Conservation (phyloP, 2,888 invertebrate genomes). For the Tanytarsus gracilentus region DNA sequence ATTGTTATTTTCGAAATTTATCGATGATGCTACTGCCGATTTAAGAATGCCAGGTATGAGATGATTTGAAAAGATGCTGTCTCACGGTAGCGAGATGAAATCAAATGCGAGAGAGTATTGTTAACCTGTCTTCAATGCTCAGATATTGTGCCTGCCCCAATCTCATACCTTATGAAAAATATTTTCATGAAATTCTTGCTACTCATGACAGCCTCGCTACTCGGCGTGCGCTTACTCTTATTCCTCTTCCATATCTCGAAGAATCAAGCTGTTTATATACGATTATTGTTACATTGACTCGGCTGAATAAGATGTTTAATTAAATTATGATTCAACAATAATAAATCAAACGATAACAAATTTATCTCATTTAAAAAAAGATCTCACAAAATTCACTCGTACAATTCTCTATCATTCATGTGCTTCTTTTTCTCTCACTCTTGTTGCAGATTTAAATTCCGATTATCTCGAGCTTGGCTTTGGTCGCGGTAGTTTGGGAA, state of each 20-base stretch:
- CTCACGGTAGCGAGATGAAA: slow-evolving; percentile 24
- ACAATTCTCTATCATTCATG: neutral
- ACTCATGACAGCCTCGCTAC: slow-evolving; percentile 16
- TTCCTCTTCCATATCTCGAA: too few relatives aligned
- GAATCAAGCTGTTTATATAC: neutral
- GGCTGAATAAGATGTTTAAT: slow-evolving; percentile 7
- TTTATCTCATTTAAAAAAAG: neutral
- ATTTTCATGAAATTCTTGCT: too few relatives aligned
- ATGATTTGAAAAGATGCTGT: neutral
- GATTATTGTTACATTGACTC: neutral
- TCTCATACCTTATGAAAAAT: too few relatives aligned
- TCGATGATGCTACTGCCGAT: too few relatives aligned
- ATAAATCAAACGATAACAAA: slow-evolving; percentile 22
- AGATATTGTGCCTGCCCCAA: too few relatives aligned
- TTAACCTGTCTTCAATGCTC: too few relatives aligned
- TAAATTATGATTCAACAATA: slow-evolving; percentile 16
- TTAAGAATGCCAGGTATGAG: slow-evolving; percentile 6
- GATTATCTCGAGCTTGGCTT: slow-evolving; percentile 82
- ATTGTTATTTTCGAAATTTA: too few relatives aligned
- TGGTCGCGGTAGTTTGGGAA: slow-evolving; percentile 45
- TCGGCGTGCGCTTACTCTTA: too few relatives aligned
- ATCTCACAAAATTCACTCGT: neutral
- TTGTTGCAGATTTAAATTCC: slow-evolving; percentile 66
- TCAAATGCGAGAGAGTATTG: too few relatives aligned
- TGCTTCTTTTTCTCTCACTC: slow-evolving; percentile 3